Base-by-base conservation (phyloP, 2,888 invertebrate genomes). In the Melikaiella ostensackeni region DNA sequence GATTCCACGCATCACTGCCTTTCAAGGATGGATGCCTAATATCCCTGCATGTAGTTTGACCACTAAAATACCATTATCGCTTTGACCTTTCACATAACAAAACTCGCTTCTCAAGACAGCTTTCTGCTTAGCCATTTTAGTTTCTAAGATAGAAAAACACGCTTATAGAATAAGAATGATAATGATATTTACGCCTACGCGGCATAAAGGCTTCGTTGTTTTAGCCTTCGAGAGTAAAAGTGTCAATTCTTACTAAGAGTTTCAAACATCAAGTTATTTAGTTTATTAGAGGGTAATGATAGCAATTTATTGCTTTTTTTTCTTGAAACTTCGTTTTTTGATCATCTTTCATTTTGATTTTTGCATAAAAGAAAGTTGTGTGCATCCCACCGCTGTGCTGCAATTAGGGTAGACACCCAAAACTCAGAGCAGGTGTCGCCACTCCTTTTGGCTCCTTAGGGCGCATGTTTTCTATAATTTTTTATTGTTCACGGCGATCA, bases 171-270 rank as follows among this genome's bases (percentile, higher is more conserved):
- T 42, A 16, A 6, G 24, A 42, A 64, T 64, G 42, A 64, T 64
- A 42, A 64, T 64, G 64, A 64, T 64, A 38, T 27, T 64, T 38
- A 64, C 64, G 35, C 64, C 64, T 35, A 64, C 42, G 16, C 27
- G 24, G 21, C 5, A 3, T 64, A 64, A 38, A 64, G 64, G 38
- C 42, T 64, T 64, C 64, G 24, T 33, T 42, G 59, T 42, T 64
- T 42, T 42, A 42, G 24, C 64, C 64, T 64, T 64, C 42, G 6
- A 38, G 42, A 64, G 38, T 38, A 64, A 63, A 63, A 64, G 64
- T 59, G 21, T 59, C 21, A 59, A 59, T 27, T 59, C 27, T 16
- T 27, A 59, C 7, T 13, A 16, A 27, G 27, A 27, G 21, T 55
- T 59, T 55, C 55, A 21, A 55, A 55, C 55, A 1, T 55, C 55